Conservation (phyloP, 2,888 invertebrate genomes). For the Hypselothyrea guttata region DNA sequence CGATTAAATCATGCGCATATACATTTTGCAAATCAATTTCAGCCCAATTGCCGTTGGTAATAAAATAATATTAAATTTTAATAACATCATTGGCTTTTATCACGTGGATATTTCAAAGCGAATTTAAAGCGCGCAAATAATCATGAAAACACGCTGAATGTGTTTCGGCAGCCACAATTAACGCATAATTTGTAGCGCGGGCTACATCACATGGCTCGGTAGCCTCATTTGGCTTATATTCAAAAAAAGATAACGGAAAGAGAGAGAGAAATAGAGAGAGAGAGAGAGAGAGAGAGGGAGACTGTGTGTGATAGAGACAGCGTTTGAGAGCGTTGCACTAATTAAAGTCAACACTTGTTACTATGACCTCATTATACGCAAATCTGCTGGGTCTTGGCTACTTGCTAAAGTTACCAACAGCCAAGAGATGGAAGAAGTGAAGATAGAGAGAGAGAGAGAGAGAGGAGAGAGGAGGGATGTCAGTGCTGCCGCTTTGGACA, state of each 20-base stretch:
- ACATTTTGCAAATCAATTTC: neutral
- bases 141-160: neutral
- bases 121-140: neutral
- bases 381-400: slow-evolving; percentile 53
- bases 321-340: slow-evolving; percentile 44
- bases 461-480: too few relatives aligned
- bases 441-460: neutral
- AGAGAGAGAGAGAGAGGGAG: neutral
- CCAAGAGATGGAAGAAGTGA: neutral
- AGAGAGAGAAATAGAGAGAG: slow-evolving; percentile 4
- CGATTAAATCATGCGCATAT: slow-evolving; percentile 1
- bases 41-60: neutral
- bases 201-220: slow-evolving; percentile 48
- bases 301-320: neutral
- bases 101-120: too few relatives aligned
- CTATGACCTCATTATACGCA: slow-evolving; percentile 73
- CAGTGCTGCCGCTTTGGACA: too few relatives aligned
- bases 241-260: slow-evolving; percentile 19
- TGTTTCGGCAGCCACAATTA: slow-evolving; percentile 46
- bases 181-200: slow-evolving; percentile 58
- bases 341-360: slow-evolving; percentile 75
- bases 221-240: slow-evolving; percentile 39
- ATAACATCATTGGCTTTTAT: too few relatives aligned
- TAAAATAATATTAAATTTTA: neutral
- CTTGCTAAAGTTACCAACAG: slow-evolving; percentile 36